Base-by-base conservation (phyloP, 1,140 invertebrate species). In the Heliconius congener region DNA sequence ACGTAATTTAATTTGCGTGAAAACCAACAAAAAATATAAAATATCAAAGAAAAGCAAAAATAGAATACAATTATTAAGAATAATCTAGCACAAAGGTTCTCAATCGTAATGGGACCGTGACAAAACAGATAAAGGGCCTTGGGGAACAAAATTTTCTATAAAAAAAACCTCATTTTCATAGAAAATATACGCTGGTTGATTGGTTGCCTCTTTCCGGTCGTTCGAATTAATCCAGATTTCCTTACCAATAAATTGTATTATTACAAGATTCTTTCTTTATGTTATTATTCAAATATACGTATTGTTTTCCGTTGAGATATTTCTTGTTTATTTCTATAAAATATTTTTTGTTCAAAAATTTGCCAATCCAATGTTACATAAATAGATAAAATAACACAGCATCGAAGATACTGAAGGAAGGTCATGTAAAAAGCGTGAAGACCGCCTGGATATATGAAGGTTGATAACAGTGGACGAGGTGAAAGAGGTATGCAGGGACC, bases 241-340 rank as follows among this genome's bases (percentile, higher is more conserved):
- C 71, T 71, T 76, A 16, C 75, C 60, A 76, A 76, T 76, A 76
- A 76, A 76, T 70, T 71, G 39, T 71, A 27, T 76, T 76, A 76
- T 76, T 76, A 76, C 66, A 66, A 76, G 60, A 42, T 76, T 71
- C 42, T 76, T 76, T 52, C 34, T 76, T 66, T 18, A 3, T 55
- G 8, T 18, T 66, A 76, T 66, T 74, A 78, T 78, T 78, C 77
- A 78, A 74, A 78, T 78, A 66, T 78, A 50, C 55, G 60, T 70
- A 74, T 78, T 78, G 72, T 74, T 74, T 70, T 60, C 55, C 60
- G 37, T 34, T 30, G 55, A n/a, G 55, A 23, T 57, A 57, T 57
- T 57, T 57, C 13, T 66, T 30, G 27, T 66, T 27, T 27, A 3
- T 27, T 16, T 66, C 23, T 23, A 23, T 9, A 57, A 57, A 2